Conservation (phyloP, 2,888 invertebrate species). For the Dasypolia templi region DNA sequence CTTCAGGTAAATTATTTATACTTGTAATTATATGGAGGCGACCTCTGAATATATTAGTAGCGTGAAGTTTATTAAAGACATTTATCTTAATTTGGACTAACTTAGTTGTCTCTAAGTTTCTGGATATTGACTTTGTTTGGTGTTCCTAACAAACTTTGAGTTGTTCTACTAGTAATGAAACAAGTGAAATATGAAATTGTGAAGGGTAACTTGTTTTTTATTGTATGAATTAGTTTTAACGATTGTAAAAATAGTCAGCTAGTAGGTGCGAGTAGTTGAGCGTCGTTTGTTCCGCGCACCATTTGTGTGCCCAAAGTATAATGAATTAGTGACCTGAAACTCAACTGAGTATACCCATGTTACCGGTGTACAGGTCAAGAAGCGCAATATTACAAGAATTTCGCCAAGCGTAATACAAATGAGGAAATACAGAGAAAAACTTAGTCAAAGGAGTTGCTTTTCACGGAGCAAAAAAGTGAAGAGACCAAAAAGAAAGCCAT, state of each 20-base stretch:
- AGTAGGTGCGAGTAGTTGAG: not conserved
- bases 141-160: constrained; percentile 28
- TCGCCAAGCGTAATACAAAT: constrained; percentile 23
- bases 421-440: not conserved
- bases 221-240: not conserved
- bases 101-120: constrained; percentile 59
- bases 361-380: not conserved
- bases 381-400: constrained; percentile 22
- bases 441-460: not conserved
- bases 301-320: constrained; percentile 2
- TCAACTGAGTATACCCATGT: not conserved
- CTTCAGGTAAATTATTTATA: constrained; percentile 73
- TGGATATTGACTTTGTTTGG: constrained; percentile 54
- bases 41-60: constrained; percentile 66
- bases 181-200: constrained; percentile 4
- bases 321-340: not conserved
- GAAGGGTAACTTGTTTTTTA: not conserved
- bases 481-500: not conserved
- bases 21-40: constrained; percentile 69
- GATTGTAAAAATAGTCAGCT: not conserved
- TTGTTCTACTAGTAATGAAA: constrained; percentile 8
- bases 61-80: constrained; percentile 72
- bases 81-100: constrained; percentile 75
- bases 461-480: not conserved
- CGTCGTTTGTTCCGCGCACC: not conserved